phyloP scores from a whole-genome alignment of 64 coral and sea anemone species.

The Orbicella faveolata region DNA sequence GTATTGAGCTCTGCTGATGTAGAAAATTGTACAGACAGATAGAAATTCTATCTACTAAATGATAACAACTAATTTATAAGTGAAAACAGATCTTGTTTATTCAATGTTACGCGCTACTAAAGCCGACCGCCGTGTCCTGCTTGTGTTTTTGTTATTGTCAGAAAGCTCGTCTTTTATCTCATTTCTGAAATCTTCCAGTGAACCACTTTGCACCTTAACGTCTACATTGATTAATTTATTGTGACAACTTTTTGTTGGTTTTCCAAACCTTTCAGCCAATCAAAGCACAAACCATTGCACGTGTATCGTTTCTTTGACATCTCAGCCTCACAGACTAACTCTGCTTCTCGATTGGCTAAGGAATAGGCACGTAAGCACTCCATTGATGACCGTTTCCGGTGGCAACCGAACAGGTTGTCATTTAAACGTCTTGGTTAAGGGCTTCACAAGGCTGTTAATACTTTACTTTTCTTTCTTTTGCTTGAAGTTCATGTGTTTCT shows the following conservation, averaged over 20 bases:
- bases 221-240: background rate
- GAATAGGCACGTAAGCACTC: too few relatives aligned
- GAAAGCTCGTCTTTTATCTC: too few relatives aligned
- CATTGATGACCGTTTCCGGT: too few relatives aligned
- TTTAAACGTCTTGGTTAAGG: too few relatives aligned
- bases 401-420: too few relatives aligned
- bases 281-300: background rate
- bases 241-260: background rate
- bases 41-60: conserved; percentile 9
- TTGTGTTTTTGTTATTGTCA: background rate
- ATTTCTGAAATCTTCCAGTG: too few relatives aligned
- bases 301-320: too few relatives aligned
- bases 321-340: too few relatives aligned
- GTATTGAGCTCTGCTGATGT: background rate
- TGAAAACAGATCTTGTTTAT: conserved; percentile 1
- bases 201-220: background rate
- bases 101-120: background rate
- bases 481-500: background rate
- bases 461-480: background rate
- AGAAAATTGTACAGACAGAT: conserved; percentile 35
- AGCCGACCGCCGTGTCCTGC: background rate
- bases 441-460: background rate
- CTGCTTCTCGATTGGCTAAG: too few relatives aligned
- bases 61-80: conserved; percentile 16
- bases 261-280: background rate